Conservation (phyloP, 2,888 invertebrate genomes). For the Xylota segnis region DNA sequence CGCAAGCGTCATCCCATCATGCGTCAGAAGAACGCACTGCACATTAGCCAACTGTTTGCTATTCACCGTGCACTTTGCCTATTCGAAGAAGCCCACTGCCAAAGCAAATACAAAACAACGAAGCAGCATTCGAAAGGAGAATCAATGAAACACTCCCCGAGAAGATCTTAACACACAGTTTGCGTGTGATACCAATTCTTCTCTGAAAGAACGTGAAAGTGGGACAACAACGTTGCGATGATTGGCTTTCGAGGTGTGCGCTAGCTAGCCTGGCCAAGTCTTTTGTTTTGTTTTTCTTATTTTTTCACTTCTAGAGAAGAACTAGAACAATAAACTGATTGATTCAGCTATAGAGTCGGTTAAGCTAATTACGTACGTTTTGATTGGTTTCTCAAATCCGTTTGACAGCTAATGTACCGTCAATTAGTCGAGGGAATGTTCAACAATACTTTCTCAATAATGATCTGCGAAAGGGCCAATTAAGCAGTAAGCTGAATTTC, state of each 20-base stretch:
- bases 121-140: conserved; percentile 48
- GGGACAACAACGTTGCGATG: conserved; percentile 64
- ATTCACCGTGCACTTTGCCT: conserved; percentile 2
- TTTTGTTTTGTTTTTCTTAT: no score
- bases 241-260: conserved; percentile 69
- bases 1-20: conserved; percentile 28
- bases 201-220: conserved; percentile 71
- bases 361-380: conserved; percentile 42
- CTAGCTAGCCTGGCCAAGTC: conserved; percentile 1
- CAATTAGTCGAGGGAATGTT: conserved; percentile 23
- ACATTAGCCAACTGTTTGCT: conserved; percentile 10
- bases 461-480: conserved; percentile 64
- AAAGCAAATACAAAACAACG: conserved; percentile 22
- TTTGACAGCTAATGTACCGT: conserved; percentile 32
- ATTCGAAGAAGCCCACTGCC: conserved; percentile 15
- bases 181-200: conserved; percentile 65
- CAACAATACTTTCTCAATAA: conserved; percentile 47
- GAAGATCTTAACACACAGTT: conserved; percentile 47
- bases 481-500: conserved; percentile 42
- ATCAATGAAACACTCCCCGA: conserved; percentile 17
- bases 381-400: conserved; percentile 48
- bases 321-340: conserved; percentile 69
- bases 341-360: conserved; percentile 29
- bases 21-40: conserved; percentile 21
- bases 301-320: conserved; percentile 16